Base-by-base conservation (phyloP, 2,797 vertebrate species). In the Ibycter americanus region DNA sequence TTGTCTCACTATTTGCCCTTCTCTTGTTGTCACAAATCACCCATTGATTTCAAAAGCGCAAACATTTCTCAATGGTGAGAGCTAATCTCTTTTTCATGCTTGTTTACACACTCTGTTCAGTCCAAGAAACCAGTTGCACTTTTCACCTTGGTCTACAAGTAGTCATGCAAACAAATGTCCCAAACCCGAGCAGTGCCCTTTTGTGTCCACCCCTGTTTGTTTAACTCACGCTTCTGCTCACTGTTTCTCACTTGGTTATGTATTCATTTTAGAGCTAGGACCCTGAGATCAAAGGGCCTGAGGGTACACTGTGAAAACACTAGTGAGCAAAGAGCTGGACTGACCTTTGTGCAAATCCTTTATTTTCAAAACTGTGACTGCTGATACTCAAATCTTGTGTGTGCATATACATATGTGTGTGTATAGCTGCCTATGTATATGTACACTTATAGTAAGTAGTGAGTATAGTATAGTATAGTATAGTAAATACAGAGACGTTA, bases 71-170 rank as follows among this genome's bases (percentile, higher is more conserved):
- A 2, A 76, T 88, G 93, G 91, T 90, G 90, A 96, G 97, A 96
- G 83, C 84, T 97, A 97, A 98, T 97, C 96, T 94, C 94, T 94
- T 96, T 97, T 98, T 98, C 96, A 97, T 96, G 95, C 93, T 95
- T 98, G 94, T 98, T 98, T 98, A 97, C 97, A 88, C 89, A 97
- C 86, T 67, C 65, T 96, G 83, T 97, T 98, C 96, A 94, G 95
- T 93, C 81, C 88, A 88, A 97, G 96, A 95, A 95, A 81, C 76
- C 42, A 82, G 79, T 85, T 98, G 98, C 97, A 98, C 98, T 98
- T 98, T 98, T 98, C 98, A 98, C 98, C 98, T 98, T 97, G 79
- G 88, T 97, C 93, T 96, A 97, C 80, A 94, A 96, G 97, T 91
- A 94, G 92, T 80, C 85, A 83, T 80, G 95, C 96, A 98, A 98